Evolutionary conservation across 2,888 invertebrate species (phyloP), one percentile per base, ranked within the genome.

Genomic region (Antheraea assamensis): DNA sequence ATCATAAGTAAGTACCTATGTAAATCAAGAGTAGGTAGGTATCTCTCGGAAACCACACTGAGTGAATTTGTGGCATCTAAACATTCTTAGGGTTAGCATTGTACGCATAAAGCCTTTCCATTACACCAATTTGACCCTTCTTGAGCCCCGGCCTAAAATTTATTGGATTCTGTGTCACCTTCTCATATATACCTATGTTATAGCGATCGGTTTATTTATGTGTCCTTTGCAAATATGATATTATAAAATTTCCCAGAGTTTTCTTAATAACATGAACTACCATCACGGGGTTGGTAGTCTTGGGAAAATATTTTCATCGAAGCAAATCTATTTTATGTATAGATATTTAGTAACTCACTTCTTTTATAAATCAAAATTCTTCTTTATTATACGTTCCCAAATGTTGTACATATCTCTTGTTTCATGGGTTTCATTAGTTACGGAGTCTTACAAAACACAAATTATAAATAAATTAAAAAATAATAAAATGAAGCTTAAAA

Each of bases 11-110:
- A 17, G 17, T 35, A 35, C 31, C 24, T 68, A 68, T 21, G 21
- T 68, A 68, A 35, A 68, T 68, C 35, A 68, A 19, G 7, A 35
- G 68, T 68, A 68, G n/a, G n/a, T n/a, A n/a, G n/a, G 24, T 35
- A 35, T 68, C 21, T 68, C 35, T 35, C 21, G 35, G 68, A 42
- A 42, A 31, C 68, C 68, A 35, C 68, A 68, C 19, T 68, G 68
- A 68, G 68, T 68, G 68, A 68, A 68, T 68, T 68, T 68, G 68
- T 68, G 68, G 68, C 68, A 68, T 68, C 68, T 35, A 35, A 68
- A 68, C 68, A 68, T 68, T 68, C 68, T 68, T 68, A 68, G 68
- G 68, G 68, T 68, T 68, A 68, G 68, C 68, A 68, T 68, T 68
- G 35, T 68, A 35, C 68, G 21, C 68, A 68, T 68, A 68, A 68